phyloP scores from a whole-genome alignment of 2,113 vertebrate species.

The Charina bottae region DNA sequence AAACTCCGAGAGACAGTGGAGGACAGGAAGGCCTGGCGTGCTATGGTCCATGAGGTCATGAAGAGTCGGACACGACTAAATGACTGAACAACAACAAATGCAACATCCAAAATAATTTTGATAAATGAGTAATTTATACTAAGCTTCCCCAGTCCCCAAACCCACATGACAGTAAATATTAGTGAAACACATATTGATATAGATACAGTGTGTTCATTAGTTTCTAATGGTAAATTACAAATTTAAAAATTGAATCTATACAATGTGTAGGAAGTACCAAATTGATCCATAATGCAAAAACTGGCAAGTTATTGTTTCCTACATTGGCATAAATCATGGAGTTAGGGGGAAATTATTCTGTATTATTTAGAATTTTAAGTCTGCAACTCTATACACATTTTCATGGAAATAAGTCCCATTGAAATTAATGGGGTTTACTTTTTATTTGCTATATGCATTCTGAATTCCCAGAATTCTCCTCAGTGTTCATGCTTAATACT shows the following conservation, averaged over 20 bases:
- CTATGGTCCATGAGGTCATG: too few species aligned
- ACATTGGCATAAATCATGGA: conserved; percentile 5
- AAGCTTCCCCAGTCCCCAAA: neutral
- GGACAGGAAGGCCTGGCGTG: too few species aligned
- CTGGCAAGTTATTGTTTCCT: conserved; percentile 26
- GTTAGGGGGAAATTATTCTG: neutral
- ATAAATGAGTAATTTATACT: conserved; percentile 10
- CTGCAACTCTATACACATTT: neutral
- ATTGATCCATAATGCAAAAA: conserved; percentile 22
- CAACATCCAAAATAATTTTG: conserved; percentile 19
- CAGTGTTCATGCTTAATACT: neutral
- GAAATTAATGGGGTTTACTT: neutral
- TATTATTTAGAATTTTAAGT: neutral
- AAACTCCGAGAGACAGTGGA: too few species aligned
- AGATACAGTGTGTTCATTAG: neutral
- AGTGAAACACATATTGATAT: conserved; percentile 26
- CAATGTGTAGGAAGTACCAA: neutral
- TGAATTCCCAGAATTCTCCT: neutral
- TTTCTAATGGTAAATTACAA: neutral
- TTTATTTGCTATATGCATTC: neutral
- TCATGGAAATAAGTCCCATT: neutral
- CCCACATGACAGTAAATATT: neutral
- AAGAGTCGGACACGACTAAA: too few species aligned
- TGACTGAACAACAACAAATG: too few species aligned
- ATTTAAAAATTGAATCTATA: neutral